Percentiles rank a stretch among this genome's conserved stretches.
phyloP scores from a whole-genome alignment of 2,797 vertebrate species.

The Ceyx erithaca region DNA sequence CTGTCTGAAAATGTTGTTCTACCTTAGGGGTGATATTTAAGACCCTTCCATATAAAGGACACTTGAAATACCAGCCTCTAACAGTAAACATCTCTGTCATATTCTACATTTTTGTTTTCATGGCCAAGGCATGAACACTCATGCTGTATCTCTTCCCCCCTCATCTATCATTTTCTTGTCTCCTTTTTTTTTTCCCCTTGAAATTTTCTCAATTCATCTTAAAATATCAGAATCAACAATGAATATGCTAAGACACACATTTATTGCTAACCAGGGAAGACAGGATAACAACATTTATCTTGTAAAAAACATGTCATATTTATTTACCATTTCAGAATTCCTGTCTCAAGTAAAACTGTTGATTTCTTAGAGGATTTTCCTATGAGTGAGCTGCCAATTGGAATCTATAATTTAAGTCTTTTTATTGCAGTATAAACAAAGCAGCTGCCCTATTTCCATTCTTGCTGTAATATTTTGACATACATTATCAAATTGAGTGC shows the following conservation, averaged over 20 bases:
- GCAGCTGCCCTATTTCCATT: not conserved
- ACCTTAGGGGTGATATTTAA: not conserved
- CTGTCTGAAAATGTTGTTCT: not conserved
- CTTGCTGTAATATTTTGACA: not conserved
- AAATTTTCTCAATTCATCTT: not conserved
- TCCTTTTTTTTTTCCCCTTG: not conserved
- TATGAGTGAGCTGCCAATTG: not conserved
- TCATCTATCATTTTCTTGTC: not conserved
- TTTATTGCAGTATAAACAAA: not conserved
- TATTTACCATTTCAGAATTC: not conserved
- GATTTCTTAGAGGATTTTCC: not conserved
- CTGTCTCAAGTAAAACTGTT: not conserved
- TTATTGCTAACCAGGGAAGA: not conserved
- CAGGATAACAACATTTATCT: not conserved
- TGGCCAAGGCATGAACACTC: fast-evolving
- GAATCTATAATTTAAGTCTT: not conserved
- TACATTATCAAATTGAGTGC: not conserved
- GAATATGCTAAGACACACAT: not conserved
- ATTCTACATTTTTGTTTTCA: not conserved
- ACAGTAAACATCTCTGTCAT: not conserved
- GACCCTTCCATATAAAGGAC: not conserved
- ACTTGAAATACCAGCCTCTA: not conserved
- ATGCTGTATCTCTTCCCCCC: too few species aligned
- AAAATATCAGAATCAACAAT: not conserved
- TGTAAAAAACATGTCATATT: not conserved